Conservation (phyloP, 2,113 vertebrate genomes). For the Tylochromis polylepis region DNA sequence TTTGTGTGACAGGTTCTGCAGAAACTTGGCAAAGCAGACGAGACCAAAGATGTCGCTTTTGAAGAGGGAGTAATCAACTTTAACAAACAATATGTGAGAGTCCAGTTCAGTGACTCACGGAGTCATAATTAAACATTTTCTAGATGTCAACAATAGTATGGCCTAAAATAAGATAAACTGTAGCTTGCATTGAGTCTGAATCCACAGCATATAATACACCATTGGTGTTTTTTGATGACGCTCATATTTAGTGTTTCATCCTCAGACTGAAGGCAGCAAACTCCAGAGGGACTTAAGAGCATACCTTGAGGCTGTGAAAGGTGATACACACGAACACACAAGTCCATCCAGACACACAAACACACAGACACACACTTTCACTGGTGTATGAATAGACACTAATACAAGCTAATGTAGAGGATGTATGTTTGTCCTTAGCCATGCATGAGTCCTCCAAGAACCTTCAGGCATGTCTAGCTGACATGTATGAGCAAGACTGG, state of each 20-base stretch:
- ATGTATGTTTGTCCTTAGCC: conserved; percentile 67
- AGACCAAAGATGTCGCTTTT: conserved; percentile 95
- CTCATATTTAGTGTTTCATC: conserved; percentile 19
- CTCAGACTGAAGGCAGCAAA: conserved; percentile 85
- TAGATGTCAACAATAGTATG: neutral
- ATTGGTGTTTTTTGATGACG: neutral
- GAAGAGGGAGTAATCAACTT: conserved; percentile 97
- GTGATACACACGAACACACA: conserved; percentile 51
- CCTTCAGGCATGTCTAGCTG: conserved; percentile 87
- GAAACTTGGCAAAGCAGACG: conserved; percentile 97
- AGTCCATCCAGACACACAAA: neutral
- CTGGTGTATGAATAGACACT: neutral
- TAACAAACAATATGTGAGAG: conserved; percentile 91
- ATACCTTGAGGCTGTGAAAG: conserved; percentile 92
- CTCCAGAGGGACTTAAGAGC: conserved; percentile 92
- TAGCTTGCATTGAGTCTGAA: neutral
- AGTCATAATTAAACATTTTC: neutral
- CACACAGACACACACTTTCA: neutral
- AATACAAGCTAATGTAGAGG: neutral
- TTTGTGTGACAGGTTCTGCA: conserved; percentile 84
- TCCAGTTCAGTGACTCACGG: neutral
- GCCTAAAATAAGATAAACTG: neutral
- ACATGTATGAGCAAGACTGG: conserved; percentile 95
- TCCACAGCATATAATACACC: neutral
- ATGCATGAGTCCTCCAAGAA: conserved; percentile 97